These are phyloP conservation scores for Gastrophysa polygoni DNA, from an alignment of 2,888 invertebrate species.

Conservation along the genomic window DNA sequence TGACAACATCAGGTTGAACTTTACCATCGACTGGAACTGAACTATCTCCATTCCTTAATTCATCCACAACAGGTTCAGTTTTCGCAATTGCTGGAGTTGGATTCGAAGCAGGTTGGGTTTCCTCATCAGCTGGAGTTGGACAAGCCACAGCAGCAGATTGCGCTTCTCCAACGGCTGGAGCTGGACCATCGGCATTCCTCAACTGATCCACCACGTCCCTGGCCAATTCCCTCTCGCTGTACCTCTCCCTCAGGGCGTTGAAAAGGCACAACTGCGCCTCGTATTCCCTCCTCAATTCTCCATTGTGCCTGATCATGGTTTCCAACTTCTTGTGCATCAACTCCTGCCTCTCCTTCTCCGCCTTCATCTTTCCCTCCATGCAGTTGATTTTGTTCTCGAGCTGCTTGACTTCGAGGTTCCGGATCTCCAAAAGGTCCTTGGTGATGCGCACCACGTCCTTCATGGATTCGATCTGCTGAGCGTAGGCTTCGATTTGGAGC, in stretches of 20 bases:
- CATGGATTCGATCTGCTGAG: conserved; percentile 73
- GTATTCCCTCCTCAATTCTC: conserved; percentile 78
- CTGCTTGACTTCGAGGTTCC: conserved; percentile 79
- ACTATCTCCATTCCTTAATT: too few species aligned
- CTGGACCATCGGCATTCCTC: too few species aligned
- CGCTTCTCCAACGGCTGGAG: too few species aligned
- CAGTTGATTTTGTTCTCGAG: conserved; percentile 69
- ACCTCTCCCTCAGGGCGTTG: conserved; percentile 59
- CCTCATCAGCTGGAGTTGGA: too few species aligned
- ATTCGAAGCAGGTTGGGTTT: too few species aligned
- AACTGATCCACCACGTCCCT: conserved; percentile 44
- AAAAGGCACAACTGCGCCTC: conserved; percentile 77
- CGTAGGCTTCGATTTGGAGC: conserved; percentile 75
- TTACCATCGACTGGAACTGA: too few species aligned
- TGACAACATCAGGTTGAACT: neutral
- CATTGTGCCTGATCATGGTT: conserved; percentile 74
- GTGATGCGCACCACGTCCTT: conserved; percentile 84
- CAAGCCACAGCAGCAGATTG: too few species aligned
- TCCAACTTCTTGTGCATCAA: conserved; percentile 73
- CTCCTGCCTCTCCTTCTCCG: conserved; percentile 74
- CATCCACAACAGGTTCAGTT: too few species aligned
- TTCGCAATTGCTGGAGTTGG: too few species aligned
- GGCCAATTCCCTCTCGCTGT: conserved; percentile 53
- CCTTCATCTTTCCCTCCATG: conserved; percentile 72
- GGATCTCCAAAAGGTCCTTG: conserved; percentile 78